Evolutionary conservation across 2,113 vertebrate species (phyloP).

Genomic region (Marcusenius ussheri): DNA sequence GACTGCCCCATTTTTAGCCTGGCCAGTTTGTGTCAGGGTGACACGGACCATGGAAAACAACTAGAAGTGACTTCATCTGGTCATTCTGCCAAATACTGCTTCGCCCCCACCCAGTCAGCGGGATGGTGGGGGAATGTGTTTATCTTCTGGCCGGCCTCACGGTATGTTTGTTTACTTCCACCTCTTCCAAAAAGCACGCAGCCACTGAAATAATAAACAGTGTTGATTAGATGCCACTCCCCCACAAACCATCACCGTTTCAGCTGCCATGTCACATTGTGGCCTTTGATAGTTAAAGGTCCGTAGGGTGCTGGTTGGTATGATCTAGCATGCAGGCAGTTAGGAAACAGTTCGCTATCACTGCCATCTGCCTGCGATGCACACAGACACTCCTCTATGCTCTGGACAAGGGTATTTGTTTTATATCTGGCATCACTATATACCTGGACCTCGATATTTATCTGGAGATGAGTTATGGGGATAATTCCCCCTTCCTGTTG

Average conservation of each 20-base stretch:
- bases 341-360: not conserved
- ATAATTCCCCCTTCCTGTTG: not conserved
- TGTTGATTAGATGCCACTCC: constrained; percentile 2
- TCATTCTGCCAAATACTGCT: not conserved
- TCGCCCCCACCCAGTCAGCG: not conserved
- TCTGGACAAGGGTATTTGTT: not conserved
- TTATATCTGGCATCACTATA: not conserved
- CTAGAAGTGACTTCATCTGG: not conserved
- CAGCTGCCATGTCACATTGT: not conserved
- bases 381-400: not conserved
- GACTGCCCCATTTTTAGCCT: not conserved
- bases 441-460: not conserved
- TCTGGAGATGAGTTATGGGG: not conserved
- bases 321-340: not conserved
- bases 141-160: not conserved
- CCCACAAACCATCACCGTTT: not conserved
- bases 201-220: constrained; percentile 9
- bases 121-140: not conserved
- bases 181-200: not conserved
- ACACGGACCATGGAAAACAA: not conserved
- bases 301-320: not conserved
- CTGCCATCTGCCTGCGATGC: not conserved
- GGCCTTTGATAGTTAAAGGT: not conserved
- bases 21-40: not conserved
- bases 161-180: not conserved